Evolutionary conservation across 2,113 vertebrate genomes (phyloP), one percentile per base, ranked within the genome.

Genomic region (Grammomys surdaster): DNA sequence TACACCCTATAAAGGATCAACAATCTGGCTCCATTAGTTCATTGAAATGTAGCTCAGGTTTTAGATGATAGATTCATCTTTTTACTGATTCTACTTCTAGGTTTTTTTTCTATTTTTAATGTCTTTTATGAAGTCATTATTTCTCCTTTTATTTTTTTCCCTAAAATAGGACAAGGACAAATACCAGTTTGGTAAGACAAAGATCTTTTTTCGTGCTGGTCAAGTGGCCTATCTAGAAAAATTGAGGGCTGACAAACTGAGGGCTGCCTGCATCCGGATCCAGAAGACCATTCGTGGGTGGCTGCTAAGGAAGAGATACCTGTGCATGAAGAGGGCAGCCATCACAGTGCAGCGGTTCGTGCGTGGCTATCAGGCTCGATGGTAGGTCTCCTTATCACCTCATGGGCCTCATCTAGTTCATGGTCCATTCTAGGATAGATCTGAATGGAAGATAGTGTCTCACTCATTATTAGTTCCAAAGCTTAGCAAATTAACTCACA

Each of bases 121-220:
- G 73, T 96, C 7, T 46, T 76, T 77, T 88, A 77, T 72, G 58
- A 81, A 69, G 46, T 67, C 69, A 60, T 91, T 96, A 90, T 95
- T 96, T 88, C 97, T 98, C 75, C 97, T 51, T 89, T 51, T 89
- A n/a, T 98, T 43, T 98, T 98, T 98, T 99, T 94, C 98, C 75
- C 97, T 97, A 98, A 98, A 98, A 97, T 94, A 99, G 99, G 99
- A 99, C 97, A 99, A 99, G 97, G 99, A 99, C 98, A 99, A 99
- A 98, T 99, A 99, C 98, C 99, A 99, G 98, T 99, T 99, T 98
- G 99, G 99, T 89, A 99, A 99, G 97, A 99, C 99, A 93, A 99
- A 99, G 99, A 99, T 99, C 98, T 99, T 99, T 98, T 99, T 99
- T 98, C 99, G 99, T 80, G 99, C 99, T 0, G 99, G 99, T 76